Evolutionary conservation across 2,888 invertebrate species (phyloP), one percentile per base, ranked within the genome.

Genomic region (Synergus laeviventris): DNA sequence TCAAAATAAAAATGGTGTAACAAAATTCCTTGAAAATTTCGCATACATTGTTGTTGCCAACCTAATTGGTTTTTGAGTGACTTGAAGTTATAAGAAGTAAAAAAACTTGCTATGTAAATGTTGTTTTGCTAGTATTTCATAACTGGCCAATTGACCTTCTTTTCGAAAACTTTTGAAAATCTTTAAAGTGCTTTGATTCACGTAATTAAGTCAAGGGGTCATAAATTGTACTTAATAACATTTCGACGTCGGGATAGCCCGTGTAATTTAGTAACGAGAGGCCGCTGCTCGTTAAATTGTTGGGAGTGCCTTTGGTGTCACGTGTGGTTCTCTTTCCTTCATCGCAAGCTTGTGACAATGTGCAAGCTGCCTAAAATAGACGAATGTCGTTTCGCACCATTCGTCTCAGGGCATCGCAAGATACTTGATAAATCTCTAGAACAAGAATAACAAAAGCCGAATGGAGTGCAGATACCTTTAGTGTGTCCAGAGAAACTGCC

Each of bases 261-360:
- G 14, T 59, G 42, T 64, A 64, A 64, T 64, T 64, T 64, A 74
- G 76, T 77, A 78, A 80, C 78, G 80, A 74, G 75, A 64, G 66
- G 54, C 75, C 73, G 70, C 62, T 76, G 75, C 77, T 74, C 76
- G 76, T 74, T 80, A 80, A 80, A 78, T 80, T 75, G 78, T 77
- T 74, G 74, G 78, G 77, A 70, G 80, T 80, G 78, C 66, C 77
- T 76, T 78, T 76, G 76, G 76, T 74, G 77, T 78, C 78, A 76
- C 49, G 74, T 73, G 76, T 74, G 74, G 78, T 78, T 73, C 66
- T 56, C 66, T 16, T 61, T 66, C 77, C 81, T 42, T 64, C 64
- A 64, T 64, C 39, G 18, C 42, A 24, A 62, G 36, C 61, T 62
- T 39, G 39, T 21, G 42, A 64, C 64, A 64, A 64, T 64, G 64